phyloP scores from a whole-genome alignment of 53 echinoderm and acorn worm species.

The Mesocentrotus franciscanus region DNA sequence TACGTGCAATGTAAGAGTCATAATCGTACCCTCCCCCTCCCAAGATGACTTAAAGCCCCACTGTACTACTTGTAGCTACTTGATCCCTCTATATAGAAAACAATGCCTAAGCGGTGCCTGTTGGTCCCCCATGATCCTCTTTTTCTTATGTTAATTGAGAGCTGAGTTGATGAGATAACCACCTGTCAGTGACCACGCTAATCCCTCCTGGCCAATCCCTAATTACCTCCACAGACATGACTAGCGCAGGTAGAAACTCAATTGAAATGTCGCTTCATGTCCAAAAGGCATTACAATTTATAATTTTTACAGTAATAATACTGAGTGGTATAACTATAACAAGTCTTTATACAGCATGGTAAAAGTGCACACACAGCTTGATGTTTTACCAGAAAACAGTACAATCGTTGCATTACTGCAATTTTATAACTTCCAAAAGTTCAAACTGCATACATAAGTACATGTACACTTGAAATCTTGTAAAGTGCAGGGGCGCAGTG shows the following conservation, averaged over 20 bases:
- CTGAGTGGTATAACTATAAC: background rate
- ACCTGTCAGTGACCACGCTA: no score
- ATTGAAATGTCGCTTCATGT: background rate
- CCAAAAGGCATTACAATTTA: background rate
- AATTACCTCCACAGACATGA: background rate
- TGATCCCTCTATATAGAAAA: no score
- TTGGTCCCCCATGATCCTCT: no score
- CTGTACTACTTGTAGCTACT: no score
- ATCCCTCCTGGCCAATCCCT: no score
- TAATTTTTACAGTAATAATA: background rate
- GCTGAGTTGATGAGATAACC: no score
- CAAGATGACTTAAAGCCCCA: no score
- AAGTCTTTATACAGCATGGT: background rate
- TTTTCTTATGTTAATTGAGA: no score
- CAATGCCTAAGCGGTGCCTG: no score
- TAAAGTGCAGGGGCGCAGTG: slow-evolving; percentile 5
- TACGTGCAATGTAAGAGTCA: no score
- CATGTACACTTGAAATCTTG: background rate
- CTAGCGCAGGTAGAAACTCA: background rate
- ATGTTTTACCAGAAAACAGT: background rate
- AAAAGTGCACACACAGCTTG: background rate
- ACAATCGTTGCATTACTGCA: background rate
- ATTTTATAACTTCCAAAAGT: background rate
- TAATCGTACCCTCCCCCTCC: no score
- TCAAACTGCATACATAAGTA: background rate